These are phyloP conservation scores for Coreius guichenoti DNA, from an alignment of 2,797 vertebrate genomes.

Conservation along the genomic window DNA sequence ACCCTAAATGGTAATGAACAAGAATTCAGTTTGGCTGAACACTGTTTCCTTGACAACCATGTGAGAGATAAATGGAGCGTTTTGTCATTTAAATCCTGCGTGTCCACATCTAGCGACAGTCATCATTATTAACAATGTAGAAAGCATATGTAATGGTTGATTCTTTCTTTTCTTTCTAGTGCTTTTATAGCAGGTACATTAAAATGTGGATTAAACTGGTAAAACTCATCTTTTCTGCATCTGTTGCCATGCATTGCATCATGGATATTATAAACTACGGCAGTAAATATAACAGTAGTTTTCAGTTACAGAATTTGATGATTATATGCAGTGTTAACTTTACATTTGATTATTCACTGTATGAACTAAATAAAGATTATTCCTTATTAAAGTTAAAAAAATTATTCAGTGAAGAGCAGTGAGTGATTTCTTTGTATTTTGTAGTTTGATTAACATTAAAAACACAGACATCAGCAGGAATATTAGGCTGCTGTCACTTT, in stretches of 20 bases:
- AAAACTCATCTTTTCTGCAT: conserved; percentile 1
- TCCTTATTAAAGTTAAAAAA: background rate
- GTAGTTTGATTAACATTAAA: no score
- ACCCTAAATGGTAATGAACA: conserved; percentile 55
- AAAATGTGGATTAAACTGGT: background rate
- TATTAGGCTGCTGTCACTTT: background rate
- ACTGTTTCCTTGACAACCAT: conserved; percentile 64
- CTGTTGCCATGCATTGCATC: conserved; percentile 38
- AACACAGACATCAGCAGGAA: no score
- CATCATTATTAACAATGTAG: conserved; percentile 35
- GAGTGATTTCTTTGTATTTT: background rate
- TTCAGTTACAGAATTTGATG: background rate
- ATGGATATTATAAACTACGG: background rate
- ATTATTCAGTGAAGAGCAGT: background rate
- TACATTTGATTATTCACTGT: background rate
- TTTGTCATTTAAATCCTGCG: conserved; percentile 52
- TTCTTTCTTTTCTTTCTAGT: background rate
- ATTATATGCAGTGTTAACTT: no score
- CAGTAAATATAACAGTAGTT: background rate
- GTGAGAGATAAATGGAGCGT: conserved; percentile 48
- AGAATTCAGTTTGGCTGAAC: conserved; percentile 50
- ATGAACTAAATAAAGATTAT: background rate
- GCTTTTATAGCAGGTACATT: background rate
- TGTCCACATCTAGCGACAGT: conserved; percentile 36
- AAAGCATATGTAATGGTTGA: conserved; percentile 12